A percentile compares a stretch with the other conserved stretches of the same genome.
phyloP scores from a whole-genome alignment of 2,888 invertebrate species.

The Drosophila yooni region DNA sequence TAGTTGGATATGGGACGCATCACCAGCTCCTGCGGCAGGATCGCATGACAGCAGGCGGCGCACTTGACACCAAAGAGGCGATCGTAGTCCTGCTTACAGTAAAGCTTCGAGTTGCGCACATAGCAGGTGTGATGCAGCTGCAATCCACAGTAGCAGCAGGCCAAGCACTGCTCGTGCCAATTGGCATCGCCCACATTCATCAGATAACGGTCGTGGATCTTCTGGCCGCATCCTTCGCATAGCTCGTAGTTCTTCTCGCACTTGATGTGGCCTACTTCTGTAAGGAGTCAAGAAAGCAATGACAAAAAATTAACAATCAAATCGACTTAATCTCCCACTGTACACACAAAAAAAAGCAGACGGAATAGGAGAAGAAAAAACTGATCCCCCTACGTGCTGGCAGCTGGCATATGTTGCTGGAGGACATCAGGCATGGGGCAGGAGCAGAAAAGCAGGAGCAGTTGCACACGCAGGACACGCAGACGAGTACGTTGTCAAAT shows the following conservation, averaged over 20 bases:
- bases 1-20: conserved; percentile 94
- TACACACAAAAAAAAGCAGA: background rate
- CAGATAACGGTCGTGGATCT: conserved; percentile 97
- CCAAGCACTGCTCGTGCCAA: conserved; percentile 98
- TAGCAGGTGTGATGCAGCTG: conserved; percentile 97
- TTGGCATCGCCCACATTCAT: conserved; percentile 97
- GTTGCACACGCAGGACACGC: conserved; percentile 10
- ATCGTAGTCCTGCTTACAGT: conserved; percentile 98
- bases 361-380: background rate
- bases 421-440: conserved; percentile 9
- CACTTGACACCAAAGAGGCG: conserved; percentile 97
- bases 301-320: conserved; percentile 39
- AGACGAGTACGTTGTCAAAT: conserved; percentile 57
- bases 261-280: conserved; percentile 88
- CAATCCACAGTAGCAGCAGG: conserved; percentile 96
- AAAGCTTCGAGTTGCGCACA: conserved; percentile 96
- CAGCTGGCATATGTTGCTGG: conserved; percentile 55
- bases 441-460: background rate
- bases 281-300: background rate
- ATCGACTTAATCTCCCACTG: conserved; percentile 28
- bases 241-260: conserved; percentile 93
- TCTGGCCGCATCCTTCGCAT: conserved; percentile 97
- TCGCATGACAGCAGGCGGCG: conserved; percentile 94
- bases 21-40: conserved; percentile 97
- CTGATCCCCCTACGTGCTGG: conserved; percentile 45